phyloP scores from a whole-genome alignment of 2,888 invertebrate genomes.

The Buathra laborator region DNA sequence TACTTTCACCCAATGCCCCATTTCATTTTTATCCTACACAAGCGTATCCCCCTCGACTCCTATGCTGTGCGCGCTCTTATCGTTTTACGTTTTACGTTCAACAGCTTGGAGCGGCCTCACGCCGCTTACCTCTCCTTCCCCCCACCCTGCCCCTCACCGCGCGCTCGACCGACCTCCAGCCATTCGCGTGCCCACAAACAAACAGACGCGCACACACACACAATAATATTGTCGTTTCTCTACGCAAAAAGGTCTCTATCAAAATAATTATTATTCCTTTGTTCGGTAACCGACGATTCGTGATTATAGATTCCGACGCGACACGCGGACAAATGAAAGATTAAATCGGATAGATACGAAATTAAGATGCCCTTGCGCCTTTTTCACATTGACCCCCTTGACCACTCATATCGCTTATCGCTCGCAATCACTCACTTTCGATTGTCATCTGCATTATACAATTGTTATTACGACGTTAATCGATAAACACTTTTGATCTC shows the following conservation, averaged over 20 bases:
- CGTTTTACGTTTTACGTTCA: conserved; percentile 9
- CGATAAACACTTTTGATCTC: neutral
- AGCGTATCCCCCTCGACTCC: conserved; percentile 67
- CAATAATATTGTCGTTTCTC: neutral
- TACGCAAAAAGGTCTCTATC: neutral
- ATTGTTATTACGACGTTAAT: neutral
- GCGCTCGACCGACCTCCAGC: conserved; percentile 15
- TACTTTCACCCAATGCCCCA: conserved; percentile 86
- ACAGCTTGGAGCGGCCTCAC: conserved; percentile 9
- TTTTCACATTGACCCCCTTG: conserved; percentile 2
- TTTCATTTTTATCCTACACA: conserved; percentile 83
- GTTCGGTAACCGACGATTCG: neutral
- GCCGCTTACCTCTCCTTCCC: neutral
- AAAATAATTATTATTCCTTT: conserved; percentile 3
- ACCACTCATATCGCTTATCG: neutral
- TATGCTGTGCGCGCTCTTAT: conserved; percentile 31
- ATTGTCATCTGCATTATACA: neutral
- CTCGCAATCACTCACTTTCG: neutral
- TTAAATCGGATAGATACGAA: neutral
- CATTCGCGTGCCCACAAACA: neutral
- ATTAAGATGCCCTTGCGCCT: conserved; percentile 12
- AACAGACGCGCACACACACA: neutral
- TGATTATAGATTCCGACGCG: neutral
- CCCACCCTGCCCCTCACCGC: neutral
- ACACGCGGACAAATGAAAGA: neutral